Conservation (phyloP, 2,888 invertebrate genomes). For the Agyllia agylla region DNA sequence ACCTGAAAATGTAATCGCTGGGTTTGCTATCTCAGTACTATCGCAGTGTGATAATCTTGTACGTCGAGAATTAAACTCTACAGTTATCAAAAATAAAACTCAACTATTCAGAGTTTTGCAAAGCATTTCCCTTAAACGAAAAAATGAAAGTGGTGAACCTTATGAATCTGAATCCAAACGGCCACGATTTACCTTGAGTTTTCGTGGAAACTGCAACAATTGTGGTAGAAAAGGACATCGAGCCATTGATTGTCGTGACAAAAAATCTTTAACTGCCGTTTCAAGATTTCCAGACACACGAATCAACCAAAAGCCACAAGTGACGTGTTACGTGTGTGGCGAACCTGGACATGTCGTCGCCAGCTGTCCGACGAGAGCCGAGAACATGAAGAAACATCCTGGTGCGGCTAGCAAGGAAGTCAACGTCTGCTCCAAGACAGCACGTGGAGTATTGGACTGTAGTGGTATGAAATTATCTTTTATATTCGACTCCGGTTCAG, state of each 20-base stretch:
- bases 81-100: slow-evolving; percentile 9
- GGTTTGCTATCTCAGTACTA: slow-evolving; percentile 30
- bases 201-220: neutral
- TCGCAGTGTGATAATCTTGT: slow-evolving; percentile 22
- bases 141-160: neutral
- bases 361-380: slow-evolving; percentile 14
- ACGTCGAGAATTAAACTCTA: slow-evolving; percentile 41
- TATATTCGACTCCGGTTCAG: slow-evolving; percentile 39
- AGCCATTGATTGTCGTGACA: neutral
- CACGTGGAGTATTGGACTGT: slow-evolving; percentile 2
- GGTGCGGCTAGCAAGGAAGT: slow-evolving; percentile 13
- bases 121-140: slow-evolving; percentile 17
- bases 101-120: slow-evolving; percentile 28
- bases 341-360: slow-evolving; percentile 1
- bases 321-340: neutral
- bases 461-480: slow-evolving; percentile 31
- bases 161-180: neutral
- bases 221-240: slow-evolving; percentile 22
- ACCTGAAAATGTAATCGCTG: slow-evolving; percentile 21
- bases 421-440: neutral
- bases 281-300: too few species aligned
- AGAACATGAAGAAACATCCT: slow-evolving; percentile 5
- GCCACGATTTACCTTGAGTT: too few species aligned
- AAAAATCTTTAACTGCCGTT: too few species aligned
- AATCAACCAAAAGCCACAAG: too few species aligned